These are phyloP conservation scores for Percina caprodes DNA, from an alignment of 2,113 vertebrate genomes.

Conservation along the genomic window DNA sequence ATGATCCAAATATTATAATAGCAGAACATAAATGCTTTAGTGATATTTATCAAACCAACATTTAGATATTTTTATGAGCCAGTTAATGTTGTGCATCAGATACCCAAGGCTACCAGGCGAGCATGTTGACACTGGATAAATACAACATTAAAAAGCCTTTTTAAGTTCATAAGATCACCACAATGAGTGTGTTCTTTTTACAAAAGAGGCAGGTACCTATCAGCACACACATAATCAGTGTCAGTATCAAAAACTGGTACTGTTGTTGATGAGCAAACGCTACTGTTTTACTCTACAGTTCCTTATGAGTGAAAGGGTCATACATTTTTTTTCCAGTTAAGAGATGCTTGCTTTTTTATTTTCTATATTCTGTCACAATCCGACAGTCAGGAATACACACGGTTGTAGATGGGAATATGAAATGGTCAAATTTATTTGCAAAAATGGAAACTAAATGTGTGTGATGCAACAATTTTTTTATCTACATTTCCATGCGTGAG, in stretches of 20 bases:
- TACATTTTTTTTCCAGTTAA: not conserved
- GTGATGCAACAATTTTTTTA: not conserved
- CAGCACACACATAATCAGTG: not conserved
- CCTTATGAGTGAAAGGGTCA: not conserved
- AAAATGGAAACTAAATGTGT: not conserved
- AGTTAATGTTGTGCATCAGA: not conserved
- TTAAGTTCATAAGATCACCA: no score
- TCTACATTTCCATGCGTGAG: no score
- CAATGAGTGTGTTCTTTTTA: not conserved
- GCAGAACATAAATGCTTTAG: not conserved
- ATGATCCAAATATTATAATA: not conserved
- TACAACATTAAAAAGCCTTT: not conserved
- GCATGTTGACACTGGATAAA: not conserved
- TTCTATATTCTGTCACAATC: not conserved
- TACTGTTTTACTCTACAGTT: not conserved
- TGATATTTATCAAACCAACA: not conserved
- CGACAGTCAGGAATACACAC: not conserved
- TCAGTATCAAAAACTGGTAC: not conserved
- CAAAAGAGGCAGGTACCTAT: not conserved
- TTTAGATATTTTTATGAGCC: not conserved
- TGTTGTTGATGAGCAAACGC: not conserved
- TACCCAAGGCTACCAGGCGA: not conserved
- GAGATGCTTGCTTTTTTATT: not conserved
- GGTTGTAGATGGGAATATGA: not conserved
- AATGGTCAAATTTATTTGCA: not conserved